phyloP scores from a whole-genome alignment of 2,888 invertebrate species.

The Pediacus dermestoides region DNA sequence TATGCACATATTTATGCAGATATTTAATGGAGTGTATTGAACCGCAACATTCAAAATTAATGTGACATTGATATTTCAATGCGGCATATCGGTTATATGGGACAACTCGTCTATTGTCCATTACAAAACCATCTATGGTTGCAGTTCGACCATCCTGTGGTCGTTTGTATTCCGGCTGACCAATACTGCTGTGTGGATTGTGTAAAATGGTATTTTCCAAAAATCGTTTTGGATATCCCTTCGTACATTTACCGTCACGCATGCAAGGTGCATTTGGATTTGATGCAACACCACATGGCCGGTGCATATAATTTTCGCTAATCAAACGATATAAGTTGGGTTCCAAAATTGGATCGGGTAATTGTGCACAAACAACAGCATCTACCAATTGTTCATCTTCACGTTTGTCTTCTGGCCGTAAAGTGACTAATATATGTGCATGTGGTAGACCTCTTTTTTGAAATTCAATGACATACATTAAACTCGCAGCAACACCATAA shows the following conservation, averaged over 20 bases:
- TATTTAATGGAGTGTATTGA: constrained; percentile 8
- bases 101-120: constrained; percentile 6
- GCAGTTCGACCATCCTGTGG: neutral
- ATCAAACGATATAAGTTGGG: neutral
- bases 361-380: constrained; percentile 2
- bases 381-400: constrained; percentile 2
- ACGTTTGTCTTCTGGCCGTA: constrained; percentile 10
- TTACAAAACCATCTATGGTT: neutral
- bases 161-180: constrained; percentile 2
- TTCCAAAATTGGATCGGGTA: constrained; percentile 9
- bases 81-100: constrained; percentile 12
- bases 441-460: constrained; percentile 18
- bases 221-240: constrained; percentile 7
- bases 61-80: constrained; percentile 12
- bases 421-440: constrained; percentile 13
- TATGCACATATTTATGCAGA: constrained; percentile 13
- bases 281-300: neutral
- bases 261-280: constrained; percentile 10
- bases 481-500: constrained; percentile 14
- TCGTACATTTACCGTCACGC: constrained; percentile 8
- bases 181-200: neutral
- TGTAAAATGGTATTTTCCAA: neutral
- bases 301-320: neutral
- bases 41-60: constrained; percentile 12
- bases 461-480: constrained; percentile 17